These are phyloP conservation scores for Sinonovacula constricta DNA, from an alignment of 1,140 invertebrate species.

Conservation along the genomic window DNA sequence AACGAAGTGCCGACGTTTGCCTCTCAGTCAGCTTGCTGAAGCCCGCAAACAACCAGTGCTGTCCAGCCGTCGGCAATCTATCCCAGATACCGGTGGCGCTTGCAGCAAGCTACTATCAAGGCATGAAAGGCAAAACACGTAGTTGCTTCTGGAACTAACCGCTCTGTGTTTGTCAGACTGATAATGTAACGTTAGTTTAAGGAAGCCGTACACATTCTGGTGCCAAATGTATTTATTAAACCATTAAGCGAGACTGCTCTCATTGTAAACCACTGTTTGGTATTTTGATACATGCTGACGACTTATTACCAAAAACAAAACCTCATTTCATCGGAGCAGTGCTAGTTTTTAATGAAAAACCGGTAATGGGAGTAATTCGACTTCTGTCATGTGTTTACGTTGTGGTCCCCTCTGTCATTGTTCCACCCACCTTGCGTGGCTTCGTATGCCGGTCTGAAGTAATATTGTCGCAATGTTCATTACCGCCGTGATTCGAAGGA, in stretches of 20 bases:
- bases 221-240: background rate
- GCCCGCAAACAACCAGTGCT: too few relatives aligned
- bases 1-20: background rate
- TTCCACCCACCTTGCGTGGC: too few relatives aligned
- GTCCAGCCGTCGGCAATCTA: background rate
- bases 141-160: background rate
- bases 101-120: background rate
- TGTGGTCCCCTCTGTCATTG: too few relatives aligned
- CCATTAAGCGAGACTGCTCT: background rate
- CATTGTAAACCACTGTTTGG: background rate
- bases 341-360: conserved; percentile 4
- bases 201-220: conserved; percentile 11
- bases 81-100: background rate
- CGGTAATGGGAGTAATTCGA: background rate
- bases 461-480: too few relatives aligned
- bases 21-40: background rate
- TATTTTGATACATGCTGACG: too few relatives aligned
- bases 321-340: background rate
- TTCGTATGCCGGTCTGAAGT: too few relatives aligned
- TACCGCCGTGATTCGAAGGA: too few relatives aligned
- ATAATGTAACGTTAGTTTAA: conserved; percentile 39
- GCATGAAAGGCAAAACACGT: background rate
- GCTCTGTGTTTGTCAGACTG: background rate
- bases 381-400: background rate
- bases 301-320: background rate